Percentiles rank a stretch among this genome's conserved stretches.
Evolutionary conservation across 2,113 vertebrate genomes (phyloP).

Genomic region (Hyperoodon ampullatus): DNA sequence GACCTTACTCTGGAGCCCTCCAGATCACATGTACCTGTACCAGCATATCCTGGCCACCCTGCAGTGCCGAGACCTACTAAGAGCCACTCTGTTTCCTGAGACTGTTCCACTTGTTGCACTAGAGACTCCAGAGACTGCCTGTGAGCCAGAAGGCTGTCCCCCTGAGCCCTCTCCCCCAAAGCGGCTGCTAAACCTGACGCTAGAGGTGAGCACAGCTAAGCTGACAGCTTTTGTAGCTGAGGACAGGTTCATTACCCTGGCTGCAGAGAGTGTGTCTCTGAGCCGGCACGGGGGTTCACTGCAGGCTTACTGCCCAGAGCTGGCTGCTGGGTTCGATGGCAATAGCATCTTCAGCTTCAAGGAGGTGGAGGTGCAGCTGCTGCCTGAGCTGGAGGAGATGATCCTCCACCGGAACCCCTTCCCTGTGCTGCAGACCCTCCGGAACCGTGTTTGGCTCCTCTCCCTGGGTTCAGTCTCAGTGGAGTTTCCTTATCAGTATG

Average conservation of each 20-base stretch:
- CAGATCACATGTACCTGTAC: conserved; percentile 96
- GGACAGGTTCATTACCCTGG: conserved; percentile 90
- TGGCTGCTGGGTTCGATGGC: conserved; percentile 93
- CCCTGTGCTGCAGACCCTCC: conserved; percentile 87
- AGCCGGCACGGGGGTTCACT: conserved; percentile 85
- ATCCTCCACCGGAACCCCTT: conserved; percentile 90
- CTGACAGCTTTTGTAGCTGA: conserved; percentile 91
- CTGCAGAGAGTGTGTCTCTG: conserved; percentile 86
- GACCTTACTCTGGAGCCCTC: conserved; percentile 91
- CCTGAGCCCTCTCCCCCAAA: conserved; percentile 67
- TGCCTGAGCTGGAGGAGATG: conserved; percentile 90
- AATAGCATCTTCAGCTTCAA: conserved; percentile 94
- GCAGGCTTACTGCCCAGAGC: conserved; percentile 87
- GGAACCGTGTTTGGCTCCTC: conserved; percentile 92
- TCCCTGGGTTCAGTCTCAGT: conserved; percentile 88
- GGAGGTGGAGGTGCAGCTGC: conserved; percentile 88
- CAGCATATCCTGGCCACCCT: conserved; percentile 91
- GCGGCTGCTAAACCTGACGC: conserved; percentile 84
- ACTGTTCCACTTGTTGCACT: neutral
- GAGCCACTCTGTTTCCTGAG: conserved; percentile 36
- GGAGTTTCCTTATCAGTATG: conserved; percentile 97
- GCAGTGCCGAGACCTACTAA: conserved; percentile 85
- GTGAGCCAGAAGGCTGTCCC: neutral
- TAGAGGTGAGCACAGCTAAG: conserved; percentile 90
- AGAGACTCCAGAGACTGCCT: neutral